Conservation (phyloP, 2,888 invertebrate genomes). For the Orchestes rusci region DNA sequence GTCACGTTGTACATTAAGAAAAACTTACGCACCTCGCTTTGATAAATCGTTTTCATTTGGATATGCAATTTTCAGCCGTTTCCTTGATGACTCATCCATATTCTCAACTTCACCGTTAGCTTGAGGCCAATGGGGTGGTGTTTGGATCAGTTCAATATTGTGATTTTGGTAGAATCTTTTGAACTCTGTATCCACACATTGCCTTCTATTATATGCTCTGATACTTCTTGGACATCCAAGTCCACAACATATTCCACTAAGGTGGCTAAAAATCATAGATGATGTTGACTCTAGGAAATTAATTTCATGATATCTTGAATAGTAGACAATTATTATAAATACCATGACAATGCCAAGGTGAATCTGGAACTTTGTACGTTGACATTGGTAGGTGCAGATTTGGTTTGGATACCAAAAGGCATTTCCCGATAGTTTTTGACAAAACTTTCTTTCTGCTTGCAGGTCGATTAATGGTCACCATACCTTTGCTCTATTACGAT, state of each 20-base stretch:
- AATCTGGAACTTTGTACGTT: conserved; percentile 10
- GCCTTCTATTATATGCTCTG: conserved; percentile 5
- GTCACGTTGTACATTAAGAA: conserved; percentile 26
- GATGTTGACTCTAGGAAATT: conserved; percentile 1
- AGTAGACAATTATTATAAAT: conserved; percentile 11
- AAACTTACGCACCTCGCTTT: conserved; percentile 24
- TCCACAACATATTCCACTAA: conserved; percentile 2
- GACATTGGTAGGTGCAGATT: too few species aligned
- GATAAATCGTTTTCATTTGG: conserved; percentile 12
- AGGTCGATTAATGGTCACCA: conserved; percentile 15
- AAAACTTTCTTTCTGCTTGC: conserved; percentile 6
- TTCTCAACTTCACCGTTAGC: conserved; percentile 29
- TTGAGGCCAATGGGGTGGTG: conserved; percentile 25
- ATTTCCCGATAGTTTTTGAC: conserved; percentile 8
- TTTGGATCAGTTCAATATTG: conserved; percentile 16
- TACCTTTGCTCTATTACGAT: conserved; percentile 26
- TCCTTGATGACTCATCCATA: conserved; percentile 25
- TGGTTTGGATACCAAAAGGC: too few species aligned
- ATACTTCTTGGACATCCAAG: conserved; percentile 4
- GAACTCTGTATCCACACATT: conserved; percentile 23
- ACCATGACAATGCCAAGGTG: conserved; percentile 16
- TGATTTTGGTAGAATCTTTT: conserved; percentile 17
- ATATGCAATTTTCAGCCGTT: conserved; percentile 20
- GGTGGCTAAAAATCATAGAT: conserved; percentile 2
- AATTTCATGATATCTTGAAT: conserved; percentile 7